Percentiles rank a stretch among this genome's conserved stretches.
These are phyloP conservation scores for Lithobius niger DNA, from an alignment of 1,140 invertebrate species.

Conservation along the genomic window DNA sequence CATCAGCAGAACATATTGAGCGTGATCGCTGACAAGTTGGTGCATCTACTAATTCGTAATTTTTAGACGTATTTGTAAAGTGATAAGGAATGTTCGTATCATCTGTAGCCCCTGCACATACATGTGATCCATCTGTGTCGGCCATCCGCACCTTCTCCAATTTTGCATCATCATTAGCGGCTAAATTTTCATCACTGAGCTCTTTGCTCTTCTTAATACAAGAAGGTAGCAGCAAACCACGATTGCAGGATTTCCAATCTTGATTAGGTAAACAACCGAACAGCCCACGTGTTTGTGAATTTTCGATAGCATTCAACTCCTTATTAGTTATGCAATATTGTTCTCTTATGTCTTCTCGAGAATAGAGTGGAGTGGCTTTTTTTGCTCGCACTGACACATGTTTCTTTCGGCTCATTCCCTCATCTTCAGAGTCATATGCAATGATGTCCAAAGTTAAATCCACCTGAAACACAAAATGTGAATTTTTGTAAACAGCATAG, in stretches of 20 bases:
- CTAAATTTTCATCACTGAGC: slow-evolving; percentile 72
- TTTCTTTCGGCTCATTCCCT: slow-evolving; percentile 17
- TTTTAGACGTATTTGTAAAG: background rate
- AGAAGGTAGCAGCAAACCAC: slow-evolving; percentile 53
- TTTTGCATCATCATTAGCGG: slow-evolving; percentile 26
- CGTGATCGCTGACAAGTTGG: background rate
- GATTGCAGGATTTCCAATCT: slow-evolving; percentile 41
- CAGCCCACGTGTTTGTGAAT: slow-evolving; percentile 42
- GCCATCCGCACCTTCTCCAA: slow-evolving; percentile 9
- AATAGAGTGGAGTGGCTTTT: slow-evolving; percentile 52
- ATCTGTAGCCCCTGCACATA: background rate
- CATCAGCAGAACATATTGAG: slow-evolving; percentile 3
- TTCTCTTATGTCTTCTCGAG: slow-evolving; percentile 71
- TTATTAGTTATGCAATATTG: slow-evolving; percentile 87
- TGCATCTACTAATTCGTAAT: no score
- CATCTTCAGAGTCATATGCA: slow-evolving; percentile 26
- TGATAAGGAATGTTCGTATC: background rate
- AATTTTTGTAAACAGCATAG: no score
- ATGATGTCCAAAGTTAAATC: slow-evolving; percentile 21
- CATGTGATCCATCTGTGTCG: background rate
- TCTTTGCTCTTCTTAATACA: slow-evolving; percentile 55
- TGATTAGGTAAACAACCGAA: slow-evolving; percentile 72
- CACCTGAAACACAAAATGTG: slow-evolving; percentile 16
- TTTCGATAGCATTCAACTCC: slow-evolving; percentile 69
- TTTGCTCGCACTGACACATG: slow-evolving; percentile 22